Evolutionary conservation across 1,140 invertebrate species (phyloP).

Genomic region (Temnothorax curvispinosus): DNA sequence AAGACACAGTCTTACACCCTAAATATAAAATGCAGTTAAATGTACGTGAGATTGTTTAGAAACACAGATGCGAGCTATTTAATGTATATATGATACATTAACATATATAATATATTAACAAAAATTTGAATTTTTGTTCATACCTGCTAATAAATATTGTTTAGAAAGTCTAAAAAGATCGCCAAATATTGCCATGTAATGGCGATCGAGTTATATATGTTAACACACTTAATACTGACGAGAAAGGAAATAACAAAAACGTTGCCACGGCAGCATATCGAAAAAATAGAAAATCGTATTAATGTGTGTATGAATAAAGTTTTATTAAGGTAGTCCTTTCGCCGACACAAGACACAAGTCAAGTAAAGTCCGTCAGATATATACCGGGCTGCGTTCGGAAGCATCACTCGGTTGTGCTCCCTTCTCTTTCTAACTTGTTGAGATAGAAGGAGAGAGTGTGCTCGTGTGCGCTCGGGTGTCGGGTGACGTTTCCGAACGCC

Average conservation of each 20-base stretch:
- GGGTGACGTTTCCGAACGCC: too few species aligned
- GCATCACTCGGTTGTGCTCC: too few species aligned
- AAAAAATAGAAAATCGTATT: slow-evolving; percentile 20
- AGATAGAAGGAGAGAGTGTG: too few species aligned
- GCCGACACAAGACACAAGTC: too few species aligned
- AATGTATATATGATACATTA: neutral
- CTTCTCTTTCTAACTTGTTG: too few species aligned
- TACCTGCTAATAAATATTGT: slow-evolving; percentile 33
- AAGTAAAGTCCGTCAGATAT: too few species aligned
- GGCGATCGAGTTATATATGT: neutral
- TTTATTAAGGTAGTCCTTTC: neutral
- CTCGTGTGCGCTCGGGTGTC: too few species aligned
- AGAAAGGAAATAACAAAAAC: slow-evolving; percentile 35
- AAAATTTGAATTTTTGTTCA: neutral
- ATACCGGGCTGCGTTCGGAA: too few species aligned
- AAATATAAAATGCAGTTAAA: neutral
- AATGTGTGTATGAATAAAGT: neutral
- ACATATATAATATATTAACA: neutral
- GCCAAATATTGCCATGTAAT: neutral
- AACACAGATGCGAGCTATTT: neutral
- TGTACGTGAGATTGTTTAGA: neutral
- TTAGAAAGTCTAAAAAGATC: neutral
- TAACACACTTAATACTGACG: neutral
- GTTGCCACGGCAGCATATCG: slow-evolving; percentile 21
- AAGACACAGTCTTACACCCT: neutral